These are phyloP conservation scores for Dendrocincla fuliginosa DNA, from an alignment of 2,797 vertebrate species.

Conservation along the genomic window DNA sequence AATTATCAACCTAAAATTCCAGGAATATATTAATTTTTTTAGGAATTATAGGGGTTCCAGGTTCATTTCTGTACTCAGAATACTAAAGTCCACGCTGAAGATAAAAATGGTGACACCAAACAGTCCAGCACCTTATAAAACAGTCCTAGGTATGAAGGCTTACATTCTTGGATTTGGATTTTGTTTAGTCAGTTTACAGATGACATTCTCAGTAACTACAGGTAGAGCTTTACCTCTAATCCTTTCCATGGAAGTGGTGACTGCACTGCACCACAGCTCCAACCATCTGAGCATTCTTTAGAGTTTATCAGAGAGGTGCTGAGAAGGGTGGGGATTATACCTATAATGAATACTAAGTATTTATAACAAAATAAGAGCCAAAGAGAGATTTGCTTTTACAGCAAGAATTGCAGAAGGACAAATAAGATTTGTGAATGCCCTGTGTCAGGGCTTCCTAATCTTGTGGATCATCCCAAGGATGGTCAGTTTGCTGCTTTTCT, in stretches of 20 bases:
- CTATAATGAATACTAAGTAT: background rate
- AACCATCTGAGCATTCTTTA: background rate
- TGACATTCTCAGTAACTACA: background rate
- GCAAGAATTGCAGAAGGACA: background rate
- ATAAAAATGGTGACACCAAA: background rate
- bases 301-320: background rate
- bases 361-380: background rate
- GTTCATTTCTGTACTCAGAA: background rate
- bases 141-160: background rate
- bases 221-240: background rate
- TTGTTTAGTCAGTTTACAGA: background rate
- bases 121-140: background rate
- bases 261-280: background rate
- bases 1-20: background rate
- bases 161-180: background rate
- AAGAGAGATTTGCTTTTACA: background rate
- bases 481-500: background rate
- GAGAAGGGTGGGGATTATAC: background rate
- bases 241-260: background rate
- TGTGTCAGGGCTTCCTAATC: background rate
- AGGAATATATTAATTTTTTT: background rate
- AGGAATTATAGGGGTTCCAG: background rate
- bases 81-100: background rate
- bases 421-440: background rate
- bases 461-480: background rate